These are phyloP conservation scores for Acyrthosiphon pisum DNA, from an alignment of 1,140 invertebrate genomes.

Conservation along the genomic window DNA sequence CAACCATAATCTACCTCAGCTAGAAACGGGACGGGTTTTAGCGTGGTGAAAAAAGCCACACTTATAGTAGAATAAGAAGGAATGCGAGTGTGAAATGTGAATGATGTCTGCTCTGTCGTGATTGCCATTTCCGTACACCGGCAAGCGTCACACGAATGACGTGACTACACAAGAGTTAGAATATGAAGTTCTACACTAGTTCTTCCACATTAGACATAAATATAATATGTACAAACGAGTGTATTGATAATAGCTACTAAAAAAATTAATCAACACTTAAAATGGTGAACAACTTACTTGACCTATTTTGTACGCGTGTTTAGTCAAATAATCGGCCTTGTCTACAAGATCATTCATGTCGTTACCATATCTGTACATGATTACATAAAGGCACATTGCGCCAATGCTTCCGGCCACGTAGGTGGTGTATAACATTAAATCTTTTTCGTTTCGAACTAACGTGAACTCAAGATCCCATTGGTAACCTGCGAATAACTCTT, in stretches of 20 bases:
- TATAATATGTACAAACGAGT: not conserved
- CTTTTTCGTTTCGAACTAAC: not conserved
- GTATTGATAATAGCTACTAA: not conserved
- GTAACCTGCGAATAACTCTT: constrained; percentile 31
- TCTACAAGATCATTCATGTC: not conserved
- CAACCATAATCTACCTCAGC: too few relatives aligned
- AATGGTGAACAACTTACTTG: not conserved
- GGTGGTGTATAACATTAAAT: constrained; percentile 23
- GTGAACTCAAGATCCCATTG: constrained; percentile 33
- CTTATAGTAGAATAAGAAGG: too few relatives aligned
- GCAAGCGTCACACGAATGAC: not conserved
- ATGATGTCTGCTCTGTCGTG: too few relatives aligned
- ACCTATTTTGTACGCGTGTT: constrained; percentile 27
- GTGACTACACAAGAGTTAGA: not conserved
- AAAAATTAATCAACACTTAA: not conserved
- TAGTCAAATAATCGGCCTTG: not conserved
- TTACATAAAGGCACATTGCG: not conserved
- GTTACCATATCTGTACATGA: constrained; percentile 27
- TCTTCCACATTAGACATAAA: not conserved
- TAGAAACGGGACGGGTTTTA: too few relatives aligned
- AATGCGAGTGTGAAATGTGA: too few relatives aligned
- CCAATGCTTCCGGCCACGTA: constrained; percentile 46
- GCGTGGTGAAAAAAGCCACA: too few relatives aligned
- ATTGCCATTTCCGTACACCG: too few relatives aligned
- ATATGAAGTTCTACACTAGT: not conserved